Base-by-base conservation (phyloP, 1,140 invertebrate genomes). In the Hyles vespertilio region DNA sequence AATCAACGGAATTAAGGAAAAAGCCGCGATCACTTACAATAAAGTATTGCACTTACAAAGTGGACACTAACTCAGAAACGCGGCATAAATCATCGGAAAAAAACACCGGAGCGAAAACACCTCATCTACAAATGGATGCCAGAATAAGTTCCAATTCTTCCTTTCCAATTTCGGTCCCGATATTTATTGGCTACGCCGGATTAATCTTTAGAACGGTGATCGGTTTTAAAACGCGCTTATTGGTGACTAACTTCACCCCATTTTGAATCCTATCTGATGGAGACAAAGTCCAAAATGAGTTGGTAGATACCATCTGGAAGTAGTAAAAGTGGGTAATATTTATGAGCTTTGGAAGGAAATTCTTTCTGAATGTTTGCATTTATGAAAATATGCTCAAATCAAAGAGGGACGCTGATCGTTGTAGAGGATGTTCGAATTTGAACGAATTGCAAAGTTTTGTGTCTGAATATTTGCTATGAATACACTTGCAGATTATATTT, bases 351-450 rank as follows among this genome's bases (percentile, higher is more conserved):
- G 72, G 73, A 79, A 84, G 81, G 81, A 85, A 86, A 85, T 84
- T 88, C 83, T 88, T 88, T 85, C 69, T 79, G 79, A 88, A 85
- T 86, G 83, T 88, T 86, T 88, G 83, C 85, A 88, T 88, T 88
- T 86, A 88, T 88, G 83, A 88, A 88, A 88, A 88, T 88, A 88
- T 88, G 85, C 81, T 88, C 70, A 65, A 80, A 79, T 84, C 73
- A 80, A 84, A 65, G 50, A 77, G 76, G 74, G 74, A 72, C 64
- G 59, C 53, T 22, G 22, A 11, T 12, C 32, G 54, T 59, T 22
- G 51, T 77, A 85, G 77, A 78, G 80, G 74, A 2, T 68, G 78
- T 54, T 71, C 11, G 5, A 43, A 62, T 63, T 59, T 36, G 22
- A 22, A 22, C 22, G 22, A 22, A 47, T 53, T 54, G n/a, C n/a